These are phyloP conservation scores for Cantharis flavilabris DNA, from an alignment of 2,888 invertebrate genomes.

Conservation along the genomic window DNA sequence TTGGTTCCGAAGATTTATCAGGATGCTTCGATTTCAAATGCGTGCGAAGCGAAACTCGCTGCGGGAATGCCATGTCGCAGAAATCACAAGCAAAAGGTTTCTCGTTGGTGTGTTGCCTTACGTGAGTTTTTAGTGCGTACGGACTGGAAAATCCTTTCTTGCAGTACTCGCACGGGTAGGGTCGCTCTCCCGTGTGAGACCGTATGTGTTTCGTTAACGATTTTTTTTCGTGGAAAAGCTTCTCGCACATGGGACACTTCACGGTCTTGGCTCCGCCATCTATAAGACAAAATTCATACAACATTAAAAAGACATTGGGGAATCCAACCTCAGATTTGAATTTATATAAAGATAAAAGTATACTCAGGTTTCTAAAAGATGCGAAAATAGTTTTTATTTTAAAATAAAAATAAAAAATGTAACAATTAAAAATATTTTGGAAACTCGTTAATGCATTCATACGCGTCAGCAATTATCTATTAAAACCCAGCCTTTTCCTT, in stretches of 20 bases:
- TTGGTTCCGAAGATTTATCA: background rate
- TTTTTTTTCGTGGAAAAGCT: background rate
- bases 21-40: conserved; percentile 24
- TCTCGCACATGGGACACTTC: background rate
- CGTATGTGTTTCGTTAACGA: conserved; percentile 20
- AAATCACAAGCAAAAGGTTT: conserved; percentile 22
- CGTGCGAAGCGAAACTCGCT: conserved; percentile 22
- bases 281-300: background rate
- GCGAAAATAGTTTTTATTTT: too few species aligned
- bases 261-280: background rate
- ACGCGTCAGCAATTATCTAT: too few species aligned
- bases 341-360: too few species aligned
- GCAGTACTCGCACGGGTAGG: conserved; percentile 23
- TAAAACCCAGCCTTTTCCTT: background rate
- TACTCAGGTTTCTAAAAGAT: too few species aligned
- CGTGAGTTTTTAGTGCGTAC: conserved; percentile 22
- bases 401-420: too few species aligned
- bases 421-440: too few species aligned
- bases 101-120: conserved; percentile 24
- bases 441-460: too few species aligned
- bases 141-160: conserved; percentile 23
- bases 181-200: conserved; percentile 23
- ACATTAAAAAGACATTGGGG: background rate
- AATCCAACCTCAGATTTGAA: too few species aligned
- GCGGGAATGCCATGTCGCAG: conserved; percentile 21